phyloP scores from a whole-genome alignment of 2,888 invertebrate species.

The Trichogramma evanescens region DNA sequence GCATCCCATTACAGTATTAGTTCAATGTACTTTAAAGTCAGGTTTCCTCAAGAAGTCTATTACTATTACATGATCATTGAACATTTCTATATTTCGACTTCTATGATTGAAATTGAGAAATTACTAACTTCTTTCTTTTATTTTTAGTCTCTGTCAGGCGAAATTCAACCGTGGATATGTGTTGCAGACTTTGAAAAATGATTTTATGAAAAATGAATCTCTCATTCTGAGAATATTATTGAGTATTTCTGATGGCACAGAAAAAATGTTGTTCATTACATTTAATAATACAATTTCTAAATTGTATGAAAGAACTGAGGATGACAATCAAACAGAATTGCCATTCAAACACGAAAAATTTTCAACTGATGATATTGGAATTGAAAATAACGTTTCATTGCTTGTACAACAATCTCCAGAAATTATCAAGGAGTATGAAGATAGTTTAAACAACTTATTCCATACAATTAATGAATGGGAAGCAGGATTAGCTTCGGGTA shows the following conservation, averaged over 20 bases:
- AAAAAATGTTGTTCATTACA: conserved; percentile 32
- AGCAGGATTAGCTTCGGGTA: conserved; percentile 5
- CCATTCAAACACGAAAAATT: neutral
- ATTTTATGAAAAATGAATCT: conserved; percentile 27
- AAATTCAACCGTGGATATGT: conserved; percentile 35
- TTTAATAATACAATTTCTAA: conserved; percentile 30
- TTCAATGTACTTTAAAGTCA: too few relatives aligned
- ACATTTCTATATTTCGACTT: neutral
- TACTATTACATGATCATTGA: too few relatives aligned
- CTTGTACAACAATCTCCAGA: neutral
- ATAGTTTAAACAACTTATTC: conserved; percentile 24
- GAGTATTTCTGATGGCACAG: conserved; percentile 29
- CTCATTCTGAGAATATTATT: conserved; percentile 27
- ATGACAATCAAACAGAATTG: too few relatives aligned
- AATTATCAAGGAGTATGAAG: conserved; percentile 25
- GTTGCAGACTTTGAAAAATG: conserved; percentile 34
- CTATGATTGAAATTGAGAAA: neutral
- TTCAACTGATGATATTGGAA: neutral
- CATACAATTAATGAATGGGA: conserved; percentile 27
- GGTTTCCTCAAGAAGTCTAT: too few relatives aligned
- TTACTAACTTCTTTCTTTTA: neutral
- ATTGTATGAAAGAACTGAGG: conserved; percentile 20
- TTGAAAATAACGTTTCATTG: neutral
- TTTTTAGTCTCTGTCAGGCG: conserved; percentile 28
- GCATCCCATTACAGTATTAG: too few relatives aligned